A percentile compares a stretch with the other conserved stretches of the same genome.
Evolutionary conservation across 1,140 invertebrate species (phyloP).

Genomic region (Coelopa frigida): DNA sequence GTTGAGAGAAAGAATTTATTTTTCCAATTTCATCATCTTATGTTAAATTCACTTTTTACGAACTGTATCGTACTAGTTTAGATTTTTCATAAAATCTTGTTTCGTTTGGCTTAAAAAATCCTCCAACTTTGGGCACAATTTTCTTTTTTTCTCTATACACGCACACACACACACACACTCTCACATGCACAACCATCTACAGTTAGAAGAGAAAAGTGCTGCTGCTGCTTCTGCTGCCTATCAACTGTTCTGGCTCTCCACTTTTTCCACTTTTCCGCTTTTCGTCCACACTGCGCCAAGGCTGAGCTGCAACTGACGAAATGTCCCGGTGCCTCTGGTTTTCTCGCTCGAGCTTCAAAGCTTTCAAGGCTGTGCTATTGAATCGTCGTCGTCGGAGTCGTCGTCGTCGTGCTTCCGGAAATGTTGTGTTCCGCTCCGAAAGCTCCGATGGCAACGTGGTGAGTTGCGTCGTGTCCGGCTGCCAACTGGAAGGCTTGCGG

Average conservation of each 20-base stretch:
- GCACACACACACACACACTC: too few species aligned
- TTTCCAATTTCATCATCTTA: background rate
- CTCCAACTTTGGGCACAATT: too few species aligned
- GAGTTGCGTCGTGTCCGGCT: too few species aligned
- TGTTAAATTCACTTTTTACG: background rate
- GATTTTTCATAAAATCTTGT: slow-evolving; percentile 2
- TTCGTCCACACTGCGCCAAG: slow-evolving; percentile 8
- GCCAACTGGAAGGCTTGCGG: slow-evolving; percentile 16
- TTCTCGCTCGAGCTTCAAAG: slow-evolving; percentile 8
- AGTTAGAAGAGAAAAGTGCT: too few species aligned
- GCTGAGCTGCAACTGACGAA: slow-evolving; percentile 16
- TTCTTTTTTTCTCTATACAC: too few species aligned
- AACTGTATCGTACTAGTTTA: background rate
- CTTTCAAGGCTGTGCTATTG: slow-evolving; percentile 3
- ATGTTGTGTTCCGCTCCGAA: slow-evolving; percentile 2
- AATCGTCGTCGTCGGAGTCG: too few species aligned
- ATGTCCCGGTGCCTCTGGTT: too few species aligned
- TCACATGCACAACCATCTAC: too few species aligned
- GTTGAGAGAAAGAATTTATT: too few species aligned
- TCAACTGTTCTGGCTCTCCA: too few species aligned
- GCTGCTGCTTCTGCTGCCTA: slow-evolving; percentile 1
- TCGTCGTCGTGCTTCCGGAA: slow-evolving; percentile 6
- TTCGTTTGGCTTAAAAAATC: background rate
- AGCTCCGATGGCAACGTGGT: slow-evolving; percentile 14
- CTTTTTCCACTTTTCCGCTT: slow-evolving; percentile 13